A percentile compares a stretch with the other conserved stretches of the same genome.
Conservation (phyloP, 2,797 vertebrate genomes). For the Fringilla coelebs region DNA sequence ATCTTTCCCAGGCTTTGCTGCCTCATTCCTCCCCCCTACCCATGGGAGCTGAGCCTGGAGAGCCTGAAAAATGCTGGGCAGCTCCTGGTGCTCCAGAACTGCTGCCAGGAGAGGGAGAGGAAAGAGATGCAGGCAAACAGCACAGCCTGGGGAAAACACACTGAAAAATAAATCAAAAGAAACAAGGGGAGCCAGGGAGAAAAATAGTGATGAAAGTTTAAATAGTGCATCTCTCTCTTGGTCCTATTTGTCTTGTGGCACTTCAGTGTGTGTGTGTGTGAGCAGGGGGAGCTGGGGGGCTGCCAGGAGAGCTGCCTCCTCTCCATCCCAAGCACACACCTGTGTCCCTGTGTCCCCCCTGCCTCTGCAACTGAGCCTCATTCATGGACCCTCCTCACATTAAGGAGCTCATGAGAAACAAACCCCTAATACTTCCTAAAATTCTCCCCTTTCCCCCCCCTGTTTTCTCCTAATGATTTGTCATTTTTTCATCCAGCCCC, state of each 20-base stretch:
- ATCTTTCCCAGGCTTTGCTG: not conserved
- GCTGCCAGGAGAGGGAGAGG: not conserved
- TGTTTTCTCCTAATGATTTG: not conserved
- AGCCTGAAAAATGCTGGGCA: not conserved
- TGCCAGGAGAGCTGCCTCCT: not conserved
- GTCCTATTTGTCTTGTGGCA: conserved; percentile 35
- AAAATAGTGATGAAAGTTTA: conserved; percentile 53
- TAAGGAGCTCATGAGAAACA: not conserved
- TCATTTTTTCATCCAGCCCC: not conserved
- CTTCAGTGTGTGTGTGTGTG: not conserved
- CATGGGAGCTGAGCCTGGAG: not conserved
- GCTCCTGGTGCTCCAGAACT: not conserved
- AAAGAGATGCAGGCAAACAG: not conserved
- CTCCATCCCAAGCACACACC: not conserved
- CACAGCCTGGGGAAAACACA: conserved; percentile 1
- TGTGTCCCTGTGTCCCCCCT: not conserved
- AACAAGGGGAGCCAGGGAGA: not conserved
- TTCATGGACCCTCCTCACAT: not conserved
- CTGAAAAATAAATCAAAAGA: conserved; percentile 42
- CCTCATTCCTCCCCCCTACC: not conserved
- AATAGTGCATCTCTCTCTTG: not conserved
- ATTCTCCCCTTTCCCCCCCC: too few relatives aligned
- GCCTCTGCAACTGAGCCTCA: not conserved
- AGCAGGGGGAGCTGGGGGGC: not conserved
- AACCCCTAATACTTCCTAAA: not conserved